Evolutionary conservation across 1,140 invertebrate genomes (phyloP), one percentile per base, ranked within the genome.

Genomic region (Cherax quadricarinatus): DNA sequence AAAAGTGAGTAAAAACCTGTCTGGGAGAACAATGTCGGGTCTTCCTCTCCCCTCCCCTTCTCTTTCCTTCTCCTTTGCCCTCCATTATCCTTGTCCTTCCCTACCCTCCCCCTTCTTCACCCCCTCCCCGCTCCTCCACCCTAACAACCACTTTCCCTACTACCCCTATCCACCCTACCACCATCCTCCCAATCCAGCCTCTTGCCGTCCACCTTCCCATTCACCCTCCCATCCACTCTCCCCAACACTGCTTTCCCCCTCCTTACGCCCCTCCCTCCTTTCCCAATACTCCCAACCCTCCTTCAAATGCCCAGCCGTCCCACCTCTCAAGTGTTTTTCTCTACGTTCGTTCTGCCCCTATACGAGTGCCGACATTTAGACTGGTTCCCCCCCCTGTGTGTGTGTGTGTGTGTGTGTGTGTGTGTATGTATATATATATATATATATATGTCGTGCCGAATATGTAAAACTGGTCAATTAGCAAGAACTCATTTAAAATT

Each of bases 21-120:
- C 85, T 87, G 70, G n/a, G 49, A 53, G 70, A 66, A 75, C 85
- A 78, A 75, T 79, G 73, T 87, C 18, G n/a, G 30, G n/a, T 6
- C 78, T 82, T 41, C 48, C 85, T 48, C 66, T 75, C 85, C 30
- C 5, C 48, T n/a, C 21, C n/a, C 51, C 21, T 21, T 21, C 62
- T 10, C 51, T 48, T 21, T 24, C n/a, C 30, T 49, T 62, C 6
- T 24, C n/a, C 83, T n/a, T 66, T 78, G 6, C 24, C 18, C 49
- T 60, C 70, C 73, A 18, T 24, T 51, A 6, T 30, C 30, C 49
- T 24, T 41, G 1, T 85, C 70, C 48, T 24, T 75, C 57, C 85
- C 16, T 78, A n/a, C 14, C 12, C 49, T n/a, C 51, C 30, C 48
- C 3, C 48, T 21, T 4, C n/a, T 51, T 10, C 24, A 4, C 9